Evolutionary conservation across 2,113 vertebrate species (phyloP).

Genomic region (Tragelaphus imberbis): DNA sequence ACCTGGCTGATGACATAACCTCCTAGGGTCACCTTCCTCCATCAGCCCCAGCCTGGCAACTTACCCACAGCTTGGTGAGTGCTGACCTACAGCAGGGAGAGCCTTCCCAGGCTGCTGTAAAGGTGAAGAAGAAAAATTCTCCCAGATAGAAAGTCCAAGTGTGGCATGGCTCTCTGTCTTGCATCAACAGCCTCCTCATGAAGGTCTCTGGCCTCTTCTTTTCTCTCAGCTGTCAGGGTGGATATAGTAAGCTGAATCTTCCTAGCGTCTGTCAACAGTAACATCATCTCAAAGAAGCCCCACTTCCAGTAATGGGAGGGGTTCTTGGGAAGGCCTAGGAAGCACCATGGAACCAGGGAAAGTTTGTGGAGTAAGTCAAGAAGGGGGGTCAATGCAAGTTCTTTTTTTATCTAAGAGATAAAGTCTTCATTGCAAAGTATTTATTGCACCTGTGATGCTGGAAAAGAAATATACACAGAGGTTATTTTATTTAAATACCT

Average conservation of each 20-base stretch:
- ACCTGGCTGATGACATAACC: neutral
- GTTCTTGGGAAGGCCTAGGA: accelerated
- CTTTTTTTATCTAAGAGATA: neutral
- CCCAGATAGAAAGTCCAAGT: neutral
- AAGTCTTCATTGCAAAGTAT: neutral
- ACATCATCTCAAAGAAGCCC: neutral
- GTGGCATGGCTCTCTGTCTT: accelerated
- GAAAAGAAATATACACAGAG: neutral
- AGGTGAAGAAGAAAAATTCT: neutral
- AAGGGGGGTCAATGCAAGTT: neutral
- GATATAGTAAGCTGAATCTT: neutral
- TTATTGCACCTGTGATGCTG: neutral
- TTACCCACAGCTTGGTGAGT: neutral
- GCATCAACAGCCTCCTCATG: neutral
- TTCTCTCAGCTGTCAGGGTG: neutral
- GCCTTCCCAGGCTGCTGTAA: too few species aligned
- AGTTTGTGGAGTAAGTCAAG: neutral
- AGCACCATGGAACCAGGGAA: neutral
- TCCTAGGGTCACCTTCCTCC: neutral
- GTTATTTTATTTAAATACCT: neutral
- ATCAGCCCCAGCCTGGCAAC: neutral
- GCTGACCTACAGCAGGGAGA: neutral
- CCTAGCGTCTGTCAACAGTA: neutral
- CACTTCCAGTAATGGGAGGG: neutral
- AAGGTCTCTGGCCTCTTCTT: neutral